Percentiles rank a stretch among this genome's conserved stretches.
Conservation (phyloP, 2,888 invertebrate species). For the Cyclophora punctaria region DNA sequence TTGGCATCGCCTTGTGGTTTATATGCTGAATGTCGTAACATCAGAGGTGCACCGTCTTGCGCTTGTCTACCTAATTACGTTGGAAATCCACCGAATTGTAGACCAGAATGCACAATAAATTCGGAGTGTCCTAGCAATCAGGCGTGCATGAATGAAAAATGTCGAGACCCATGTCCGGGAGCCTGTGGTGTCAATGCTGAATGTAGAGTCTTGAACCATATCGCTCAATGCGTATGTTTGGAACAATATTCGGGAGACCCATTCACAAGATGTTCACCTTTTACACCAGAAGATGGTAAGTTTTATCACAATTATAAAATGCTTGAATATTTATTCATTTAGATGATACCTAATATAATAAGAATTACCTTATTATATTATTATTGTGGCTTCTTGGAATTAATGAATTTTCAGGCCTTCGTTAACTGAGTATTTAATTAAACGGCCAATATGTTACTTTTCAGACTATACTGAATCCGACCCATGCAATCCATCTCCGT, state of each 20-base stretch:
- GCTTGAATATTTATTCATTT: too few relatives aligned
- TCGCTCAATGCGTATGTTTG: slow-evolving; percentile 77
- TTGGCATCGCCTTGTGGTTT: slow-evolving; percentile 81
- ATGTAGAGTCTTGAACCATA: slow-evolving; percentile 77
- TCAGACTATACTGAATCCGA: slow-evolving; percentile 54
- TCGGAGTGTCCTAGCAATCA: slow-evolving; percentile 80
- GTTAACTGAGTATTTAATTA: too few relatives aligned
- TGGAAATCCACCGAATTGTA: slow-evolving; percentile 80
- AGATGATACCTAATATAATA: too few relatives aligned
- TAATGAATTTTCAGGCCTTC: too few relatives aligned
- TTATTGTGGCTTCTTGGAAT: too few relatives aligned
- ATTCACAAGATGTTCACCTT: slow-evolving; percentile 62
- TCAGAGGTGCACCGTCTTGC: slow-evolving; percentile 74
- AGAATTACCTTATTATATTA: too few relatives aligned
- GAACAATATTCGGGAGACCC: slow-evolving; percentile 76
- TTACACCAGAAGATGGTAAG: slow-evolving; percentile 48
- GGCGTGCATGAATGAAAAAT: slow-evolving; percentile 79
- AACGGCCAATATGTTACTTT: slow-evolving; percentile 12
- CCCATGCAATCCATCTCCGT: slow-evolving; percentile 79
- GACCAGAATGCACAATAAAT: slow-evolving; percentile 81
- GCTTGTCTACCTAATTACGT: slow-evolving; percentile 75
- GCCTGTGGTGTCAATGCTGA: slow-evolving; percentile 77
- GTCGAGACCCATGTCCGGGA: slow-evolving; percentile 80
- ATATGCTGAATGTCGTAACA: slow-evolving; percentile 76
- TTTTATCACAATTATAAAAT: background rate